Evolutionary conservation across 2,888 invertebrate species (phyloP).

Genomic region (Saturnia japonica): DNA sequence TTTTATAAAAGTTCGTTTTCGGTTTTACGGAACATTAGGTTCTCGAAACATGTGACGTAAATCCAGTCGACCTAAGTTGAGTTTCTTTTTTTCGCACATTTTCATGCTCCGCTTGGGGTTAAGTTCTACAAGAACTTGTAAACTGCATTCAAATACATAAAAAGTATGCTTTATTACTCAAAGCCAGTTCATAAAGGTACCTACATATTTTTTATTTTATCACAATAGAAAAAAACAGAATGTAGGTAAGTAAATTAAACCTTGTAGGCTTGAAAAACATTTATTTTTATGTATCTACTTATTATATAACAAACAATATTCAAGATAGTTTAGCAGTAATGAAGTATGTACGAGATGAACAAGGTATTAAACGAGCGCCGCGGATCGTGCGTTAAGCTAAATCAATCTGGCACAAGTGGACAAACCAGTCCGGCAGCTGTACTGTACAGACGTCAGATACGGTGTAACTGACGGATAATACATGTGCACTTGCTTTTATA

Average conservation of each 20-base stretch:
- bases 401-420: slow-evolving; percentile 80
- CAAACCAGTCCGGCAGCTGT: slow-evolving; percentile 82
- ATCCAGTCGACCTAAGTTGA: no score
- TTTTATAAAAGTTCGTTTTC: no score
- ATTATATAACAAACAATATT: neutral
- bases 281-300: neutral
- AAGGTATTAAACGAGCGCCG: slow-evolving; percentile 57
- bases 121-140: no score
- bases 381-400: slow-evolving; percentile 75
- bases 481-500: slow-evolving; percentile 11
- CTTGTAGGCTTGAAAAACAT: neutral
- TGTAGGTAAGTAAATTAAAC: neutral
- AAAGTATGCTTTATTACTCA: no score
- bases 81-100: no score
- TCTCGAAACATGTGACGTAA: no score
- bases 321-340: slow-evolving; percentile 55
- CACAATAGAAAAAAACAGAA: neutral
- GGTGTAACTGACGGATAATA: slow-evolving; percentile 62
- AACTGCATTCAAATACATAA: no score
- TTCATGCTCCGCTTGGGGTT: no score
- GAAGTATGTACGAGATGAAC: slow-evolving; percentile 56
- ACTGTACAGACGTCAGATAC: slow-evolving; percentile 57
- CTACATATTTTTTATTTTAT: neutral
- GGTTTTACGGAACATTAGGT: no score
- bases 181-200: no score